These are phyloP conservation scores for Stegophylla sp. DNA, from an alignment of 2,888 invertebrate species.

Conservation along the genomic window DNA sequence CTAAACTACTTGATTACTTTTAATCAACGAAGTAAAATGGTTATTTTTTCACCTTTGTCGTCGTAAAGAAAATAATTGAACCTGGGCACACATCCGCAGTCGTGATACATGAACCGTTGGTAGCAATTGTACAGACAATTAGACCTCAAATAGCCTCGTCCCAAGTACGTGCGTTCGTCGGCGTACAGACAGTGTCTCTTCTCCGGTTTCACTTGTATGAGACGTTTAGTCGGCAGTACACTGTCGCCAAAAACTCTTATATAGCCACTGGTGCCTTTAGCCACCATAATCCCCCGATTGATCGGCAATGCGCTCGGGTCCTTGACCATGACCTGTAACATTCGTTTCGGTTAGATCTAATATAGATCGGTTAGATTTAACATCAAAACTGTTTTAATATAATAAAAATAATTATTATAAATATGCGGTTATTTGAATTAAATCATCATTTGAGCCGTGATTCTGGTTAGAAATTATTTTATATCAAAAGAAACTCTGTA, in stretches of 20 bases:
- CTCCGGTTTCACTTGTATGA: constrained; percentile 42
- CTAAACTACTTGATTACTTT: neutral
- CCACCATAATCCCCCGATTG: constrained; percentile 62
- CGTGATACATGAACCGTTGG: constrained; percentile 62
- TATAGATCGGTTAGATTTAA: too few relatives aligned
- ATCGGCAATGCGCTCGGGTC: constrained; percentile 63
- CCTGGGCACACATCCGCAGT: constrained; percentile 64
- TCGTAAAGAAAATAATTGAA: constrained; percentile 62
- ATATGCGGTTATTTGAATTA: too few relatives aligned
- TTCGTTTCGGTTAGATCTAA: too few relatives aligned
- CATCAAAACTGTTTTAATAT: too few relatives aligned
- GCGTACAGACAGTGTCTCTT: constrained; percentile 60
- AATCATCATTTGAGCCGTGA: too few relatives aligned
- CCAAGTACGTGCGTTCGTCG: constrained; percentile 48
- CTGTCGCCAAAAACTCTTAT: constrained; percentile 63
- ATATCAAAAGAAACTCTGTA: too few relatives aligned
- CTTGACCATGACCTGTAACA: constrained; percentile 62
- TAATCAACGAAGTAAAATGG: neutral
- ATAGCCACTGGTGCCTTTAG: constrained; percentile 62
- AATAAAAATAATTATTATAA: too few relatives aligned
- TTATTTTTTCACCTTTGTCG: constrained; percentile 7
- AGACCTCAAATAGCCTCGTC: constrained; percentile 58
- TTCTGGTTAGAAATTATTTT: too few relatives aligned
- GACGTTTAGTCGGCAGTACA: constrained; percentile 61
- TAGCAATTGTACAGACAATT: constrained; percentile 61